Conservation (phyloP, 2,888 invertebrate species). For the Nephrotoma appendiculata region DNA sequence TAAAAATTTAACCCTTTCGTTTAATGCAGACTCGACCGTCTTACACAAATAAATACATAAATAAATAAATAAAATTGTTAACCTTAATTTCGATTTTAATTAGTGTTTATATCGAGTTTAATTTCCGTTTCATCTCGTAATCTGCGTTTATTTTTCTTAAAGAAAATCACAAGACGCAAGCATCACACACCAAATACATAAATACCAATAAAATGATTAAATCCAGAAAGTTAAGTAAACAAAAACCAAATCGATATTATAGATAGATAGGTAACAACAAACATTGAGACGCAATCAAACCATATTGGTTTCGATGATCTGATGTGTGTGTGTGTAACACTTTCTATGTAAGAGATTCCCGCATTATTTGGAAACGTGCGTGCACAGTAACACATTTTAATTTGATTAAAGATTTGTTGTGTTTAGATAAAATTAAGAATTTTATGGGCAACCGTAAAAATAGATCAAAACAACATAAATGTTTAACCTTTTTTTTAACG, state of each 20-base stretch:
- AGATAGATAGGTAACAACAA: background rate
- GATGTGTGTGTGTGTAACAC: too few species aligned
- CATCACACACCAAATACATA: background rate
- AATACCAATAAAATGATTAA: background rate
- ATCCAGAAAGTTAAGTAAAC: background rate
- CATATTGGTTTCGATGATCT: background rate
- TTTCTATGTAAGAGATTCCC: background rate
- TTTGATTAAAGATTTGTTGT: background rate
- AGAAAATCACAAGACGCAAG: background rate
- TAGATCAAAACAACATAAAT: background rate
- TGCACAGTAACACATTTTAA: background rate
- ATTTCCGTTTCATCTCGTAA: background rate
- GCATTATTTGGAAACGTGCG: background rate
- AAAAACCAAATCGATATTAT: background rate
- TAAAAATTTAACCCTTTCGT: background rate
- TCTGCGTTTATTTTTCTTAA: background rate
- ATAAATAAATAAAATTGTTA: background rate
- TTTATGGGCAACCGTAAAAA: constrained; percentile 1
- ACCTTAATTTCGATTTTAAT: background rate
- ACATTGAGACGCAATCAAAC: background rate
- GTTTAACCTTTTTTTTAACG: background rate
- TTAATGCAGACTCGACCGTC: background rate
- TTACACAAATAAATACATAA: background rate
- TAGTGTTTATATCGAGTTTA: background rate
- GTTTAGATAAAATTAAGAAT: background rate